These are phyloP conservation scores for Hemistola chrysoprasaria DNA, from an alignment of 2,888 invertebrate genomes.

Conservation along the genomic window DNA sequence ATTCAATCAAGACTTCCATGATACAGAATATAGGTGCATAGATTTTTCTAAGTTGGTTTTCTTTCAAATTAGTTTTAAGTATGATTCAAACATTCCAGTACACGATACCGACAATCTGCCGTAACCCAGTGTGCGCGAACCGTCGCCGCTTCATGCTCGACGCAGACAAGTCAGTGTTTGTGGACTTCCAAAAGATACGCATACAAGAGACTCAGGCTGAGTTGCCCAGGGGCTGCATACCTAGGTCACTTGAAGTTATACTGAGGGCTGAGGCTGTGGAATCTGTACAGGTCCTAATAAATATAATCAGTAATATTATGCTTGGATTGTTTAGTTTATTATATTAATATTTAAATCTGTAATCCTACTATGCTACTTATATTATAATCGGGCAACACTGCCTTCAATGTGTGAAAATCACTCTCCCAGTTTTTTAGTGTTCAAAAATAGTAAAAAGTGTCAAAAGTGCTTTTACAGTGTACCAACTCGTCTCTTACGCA, in stretches of 20 bases:
- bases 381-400: too few species aligned
- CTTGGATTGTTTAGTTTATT: neutral
- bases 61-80: too few species aligned
- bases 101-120: constrained; percentile 97
- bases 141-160: constrained; percentile 94
- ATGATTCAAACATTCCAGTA: constrained; percentile 83
- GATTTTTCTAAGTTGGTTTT: too few species aligned
- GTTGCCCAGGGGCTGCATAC: constrained; percentile 97
- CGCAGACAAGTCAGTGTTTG: constrained; percentile 95
- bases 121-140: constrained; percentile 97
- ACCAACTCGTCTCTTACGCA: too few species aligned
- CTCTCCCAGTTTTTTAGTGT: too few species aligned
- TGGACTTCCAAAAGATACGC: constrained; percentile 98
- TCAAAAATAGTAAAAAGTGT: too few species aligned
- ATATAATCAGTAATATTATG: neutral
- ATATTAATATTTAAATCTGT: too few species aligned
- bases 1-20: too few species aligned
- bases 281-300: constrained; percentile 89
- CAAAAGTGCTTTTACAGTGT: too few species aligned
- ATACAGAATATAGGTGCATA: too few species aligned
- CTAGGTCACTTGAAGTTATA: constrained; percentile 96
- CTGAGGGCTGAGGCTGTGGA: constrained; percentile 98
- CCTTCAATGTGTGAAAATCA: too few species aligned
- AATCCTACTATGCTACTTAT: too few species aligned
- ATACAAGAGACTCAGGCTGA: constrained; percentile 99